phyloP scores from a whole-genome alignment of 2,888 invertebrate species.

The Idaea biselata region DNA sequence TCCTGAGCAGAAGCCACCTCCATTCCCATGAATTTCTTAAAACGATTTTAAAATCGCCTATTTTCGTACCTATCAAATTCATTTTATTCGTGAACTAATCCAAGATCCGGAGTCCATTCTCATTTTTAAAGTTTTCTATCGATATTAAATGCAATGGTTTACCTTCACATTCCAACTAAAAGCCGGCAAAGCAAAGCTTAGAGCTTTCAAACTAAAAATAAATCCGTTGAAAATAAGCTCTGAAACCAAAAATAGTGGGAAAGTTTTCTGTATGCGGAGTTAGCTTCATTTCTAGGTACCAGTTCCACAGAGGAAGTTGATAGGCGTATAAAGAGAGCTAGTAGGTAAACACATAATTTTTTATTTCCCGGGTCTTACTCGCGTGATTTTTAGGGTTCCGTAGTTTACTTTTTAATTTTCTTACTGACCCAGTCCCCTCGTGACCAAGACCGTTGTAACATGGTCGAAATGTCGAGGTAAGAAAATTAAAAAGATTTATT shows the following conservation, averaged over 20 bases:
- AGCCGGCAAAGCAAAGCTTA: not conserved
- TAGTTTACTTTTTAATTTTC: too few relatives aligned
- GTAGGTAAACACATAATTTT: too few relatives aligned
- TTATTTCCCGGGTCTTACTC: too few relatives aligned
- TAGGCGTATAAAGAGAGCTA: not conserved
- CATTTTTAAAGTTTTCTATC: not conserved
- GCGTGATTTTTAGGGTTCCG: too few relatives aligned
- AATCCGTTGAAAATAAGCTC: not conserved
- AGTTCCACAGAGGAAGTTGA: not conserved
- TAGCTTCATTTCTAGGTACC: not conserved
- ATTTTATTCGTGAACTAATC: not conserved
- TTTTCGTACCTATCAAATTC: too few relatives aligned
- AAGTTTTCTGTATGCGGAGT: not conserved
- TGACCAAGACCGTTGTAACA: too few relatives aligned
- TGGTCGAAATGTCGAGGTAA: too few relatives aligned
- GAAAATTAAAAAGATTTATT: too few relatives aligned
- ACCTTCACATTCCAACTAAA: not conserved
- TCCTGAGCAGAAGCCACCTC: too few relatives aligned
- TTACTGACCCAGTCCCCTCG: too few relatives aligned
- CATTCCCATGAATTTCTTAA: too few relatives aligned
- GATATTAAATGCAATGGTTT: not conserved
- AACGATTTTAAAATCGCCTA: too few relatives aligned
- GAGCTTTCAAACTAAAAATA: slow-evolving; percentile 1
- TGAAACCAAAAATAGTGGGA: slow-evolving; percentile 1
- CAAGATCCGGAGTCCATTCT: not conserved